These are phyloP conservation scores for Pluvialis apricaria DNA, from an alignment of 2,113 vertebrate species.

Conservation along the genomic window DNA sequence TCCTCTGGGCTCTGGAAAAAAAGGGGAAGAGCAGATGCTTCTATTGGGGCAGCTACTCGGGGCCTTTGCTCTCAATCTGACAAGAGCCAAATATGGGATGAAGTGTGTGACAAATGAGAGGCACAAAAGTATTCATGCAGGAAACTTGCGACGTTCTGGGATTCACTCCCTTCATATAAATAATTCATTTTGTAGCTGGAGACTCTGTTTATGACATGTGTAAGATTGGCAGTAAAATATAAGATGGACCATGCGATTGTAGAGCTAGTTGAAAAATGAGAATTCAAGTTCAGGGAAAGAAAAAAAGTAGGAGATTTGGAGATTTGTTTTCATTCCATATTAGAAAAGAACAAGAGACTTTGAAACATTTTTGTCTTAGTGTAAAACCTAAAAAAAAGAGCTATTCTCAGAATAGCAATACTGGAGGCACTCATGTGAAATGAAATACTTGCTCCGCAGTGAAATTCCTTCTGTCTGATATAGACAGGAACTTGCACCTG, in stretches of 20 bases:
- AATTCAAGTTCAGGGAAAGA: not conserved
- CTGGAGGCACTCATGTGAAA: slow-evolving; percentile 38
- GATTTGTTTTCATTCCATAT: not conserved
- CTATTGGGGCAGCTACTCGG: not conserved
- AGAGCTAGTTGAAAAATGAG: not conserved
- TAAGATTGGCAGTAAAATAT: slow-evolving; percentile 50
- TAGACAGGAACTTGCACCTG: slow-evolving; percentile 33
- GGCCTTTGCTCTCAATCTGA: slow-evolving; percentile 44
- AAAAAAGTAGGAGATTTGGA: not conserved
- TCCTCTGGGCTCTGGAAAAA: not conserved
- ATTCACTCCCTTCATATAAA: slow-evolving; percentile 58
- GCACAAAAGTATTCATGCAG: slow-evolving; percentile 63
- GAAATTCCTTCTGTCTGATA: slow-evolving; percentile 39
- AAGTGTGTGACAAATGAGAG: slow-evolving; percentile 56
- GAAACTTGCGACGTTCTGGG: slow-evolving; percentile 48
- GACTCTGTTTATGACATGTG: slow-evolving; percentile 42
- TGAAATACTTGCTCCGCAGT: not conserved
- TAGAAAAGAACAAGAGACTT: not conserved
- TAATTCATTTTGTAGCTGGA: slow-evolving; percentile 57
- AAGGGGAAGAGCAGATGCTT: not conserved
- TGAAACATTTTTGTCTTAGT: not conserved
- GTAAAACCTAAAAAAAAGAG: not conserved
- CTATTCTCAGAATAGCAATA: slow-evolving; percentile 18
- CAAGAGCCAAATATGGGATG: slow-evolving; percentile 51
- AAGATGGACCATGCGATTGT: not conserved